Conservation (phyloP, 2,113 vertebrate genomes). For the Channa argus region DNA sequence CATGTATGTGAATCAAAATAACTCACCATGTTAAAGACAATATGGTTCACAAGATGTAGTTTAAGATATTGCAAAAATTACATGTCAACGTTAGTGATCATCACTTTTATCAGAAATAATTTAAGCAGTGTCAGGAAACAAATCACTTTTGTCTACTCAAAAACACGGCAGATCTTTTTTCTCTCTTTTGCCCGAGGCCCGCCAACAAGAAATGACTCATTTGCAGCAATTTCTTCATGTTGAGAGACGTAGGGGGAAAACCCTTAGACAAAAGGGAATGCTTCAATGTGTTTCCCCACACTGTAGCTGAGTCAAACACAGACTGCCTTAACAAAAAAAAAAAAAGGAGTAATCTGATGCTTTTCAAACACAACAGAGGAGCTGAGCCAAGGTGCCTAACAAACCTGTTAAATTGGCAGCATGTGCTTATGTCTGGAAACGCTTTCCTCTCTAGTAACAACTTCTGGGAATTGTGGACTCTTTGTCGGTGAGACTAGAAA, state of each 20-base stretch:
- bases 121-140: conserved; percentile 55
- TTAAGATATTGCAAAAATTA: conserved; percentile 24
- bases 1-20: not conserved
- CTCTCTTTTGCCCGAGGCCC: conserved; percentile 46
- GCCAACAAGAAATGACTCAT: conserved; percentile 74
- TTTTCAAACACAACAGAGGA: conserved; percentile 74
- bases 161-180: conserved; percentile 47
- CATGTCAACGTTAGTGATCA: conserved; percentile 35
- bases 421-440: conserved; percentile 63
- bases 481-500: conserved; percentile 55
- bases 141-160: conserved; percentile 58
- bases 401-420: conserved; percentile 79
- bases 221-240: conserved; percentile 67
- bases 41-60: conserved; percentile 21
- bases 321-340: conserved; percentile 24
- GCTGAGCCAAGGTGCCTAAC: conserved; percentile 65
- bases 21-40: not conserved
- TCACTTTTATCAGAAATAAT: conserved; percentile 49
- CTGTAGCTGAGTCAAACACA: conserved; percentile 41
- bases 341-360: conserved; percentile 53
- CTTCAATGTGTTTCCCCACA: conserved; percentile 44
- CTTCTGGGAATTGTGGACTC: conserved; percentile 73
- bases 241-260: conserved; percentile 42
- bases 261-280: conserved; percentile 59
- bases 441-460: conserved; percentile 68